A percentile compares a stretch with the other conserved stretches of the same genome.
These are phyloP conservation scores for Ligdia adustata DNA, from an alignment of 2,888 invertebrate genomes.

Conservation along the genomic window DNA sequence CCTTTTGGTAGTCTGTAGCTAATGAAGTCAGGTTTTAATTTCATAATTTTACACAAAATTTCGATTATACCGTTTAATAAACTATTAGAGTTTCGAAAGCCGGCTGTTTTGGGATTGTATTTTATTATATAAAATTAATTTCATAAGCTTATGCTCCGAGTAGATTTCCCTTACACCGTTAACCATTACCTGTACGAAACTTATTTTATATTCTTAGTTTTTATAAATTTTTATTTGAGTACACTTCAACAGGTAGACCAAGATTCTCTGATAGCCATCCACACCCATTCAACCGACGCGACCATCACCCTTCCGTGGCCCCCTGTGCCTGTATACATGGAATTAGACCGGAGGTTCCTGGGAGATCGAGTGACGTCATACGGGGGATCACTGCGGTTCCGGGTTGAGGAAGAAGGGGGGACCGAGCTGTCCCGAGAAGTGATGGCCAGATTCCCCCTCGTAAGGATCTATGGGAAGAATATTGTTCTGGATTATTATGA, in stretches of 20 bases:
- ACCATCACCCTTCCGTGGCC: constrained; percentile 77
- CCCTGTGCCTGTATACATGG: constrained; percentile 90
- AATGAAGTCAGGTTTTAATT: too few relatives aligned
- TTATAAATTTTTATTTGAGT: too few relatives aligned
- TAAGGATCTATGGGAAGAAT: constrained; percentile 91
- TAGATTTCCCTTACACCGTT: too few relatives aligned
- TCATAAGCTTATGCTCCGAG: too few relatives aligned
- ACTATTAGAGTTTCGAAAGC: too few relatives aligned
- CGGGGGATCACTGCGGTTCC: constrained; percentile 93
- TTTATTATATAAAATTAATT: too few relatives aligned
- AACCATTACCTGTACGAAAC: too few relatives aligned
- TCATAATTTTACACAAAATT: too few relatives aligned
- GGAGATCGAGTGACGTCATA: constrained; percentile 96
- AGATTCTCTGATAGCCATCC: constrained; percentile 67
- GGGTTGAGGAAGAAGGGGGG: constrained; percentile 86
- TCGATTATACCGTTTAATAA: too few relatives aligned
- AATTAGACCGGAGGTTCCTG: constrained; percentile 90
- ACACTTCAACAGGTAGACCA: constrained; percentile 75
- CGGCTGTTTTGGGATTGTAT: too few relatives aligned
- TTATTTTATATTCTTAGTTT: too few relatives aligned
- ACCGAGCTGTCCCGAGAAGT: constrained; percentile 83
- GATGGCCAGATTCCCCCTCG: constrained; percentile 88
- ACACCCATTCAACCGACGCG: constrained; percentile 65
- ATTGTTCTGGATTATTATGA: constrained; percentile 91
- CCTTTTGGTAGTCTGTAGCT: too few relatives aligned